Base-by-base conservation (phyloP, 2,888 invertebrate species). In the Leptura quadrifasciata region DNA sequence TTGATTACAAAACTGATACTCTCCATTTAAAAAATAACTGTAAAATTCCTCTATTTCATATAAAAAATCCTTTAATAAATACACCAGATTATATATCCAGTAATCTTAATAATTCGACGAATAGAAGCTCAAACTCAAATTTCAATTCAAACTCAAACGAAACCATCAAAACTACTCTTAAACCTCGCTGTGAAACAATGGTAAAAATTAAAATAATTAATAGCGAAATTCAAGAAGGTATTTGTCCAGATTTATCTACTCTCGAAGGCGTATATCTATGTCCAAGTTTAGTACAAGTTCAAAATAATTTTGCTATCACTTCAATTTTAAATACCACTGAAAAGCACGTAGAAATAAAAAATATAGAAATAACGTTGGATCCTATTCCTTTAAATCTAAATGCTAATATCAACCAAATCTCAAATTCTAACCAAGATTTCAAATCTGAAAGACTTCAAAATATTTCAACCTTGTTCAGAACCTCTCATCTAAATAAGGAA, bases 271-370 rank as follows among this genome's bases (percentile, higher is more conserved):
- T 82, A 52, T 79, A 70, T 72, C 63, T 76, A 39, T 75, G 76
- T 24, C 60, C 67, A 73, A 69, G 68, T 63, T 0, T 76, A 31
- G 63, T 74, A 64, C 69, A 35, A 31, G 68, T 76, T 17, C 15
- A 52, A 18, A 27, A 58, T 69, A 70, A 78, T 74, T 27, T 63
- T 10, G 76, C 77, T 12, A 24, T 78, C n/a, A 81, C 79, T 17
- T 76, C 81, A 24, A 74, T 81, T 52, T 31, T 79, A 69, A 81
- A 80, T 72, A 79, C 78, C 18, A 70, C 77, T 20, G 76, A 82
- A 72, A 71, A 79, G 67, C 39, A 67, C 71, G 72, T 80, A 60
- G 24, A 75, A 60, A 79, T 79, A 24, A 75, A 77, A 47, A 70
- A 75, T 39, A 65, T 77, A 47, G 73, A 76, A 57, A 60, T 82